Evolutionary conservation across 2,888 invertebrate genomes (phyloP).

Genomic region (Flexamia atlantica): DNA sequence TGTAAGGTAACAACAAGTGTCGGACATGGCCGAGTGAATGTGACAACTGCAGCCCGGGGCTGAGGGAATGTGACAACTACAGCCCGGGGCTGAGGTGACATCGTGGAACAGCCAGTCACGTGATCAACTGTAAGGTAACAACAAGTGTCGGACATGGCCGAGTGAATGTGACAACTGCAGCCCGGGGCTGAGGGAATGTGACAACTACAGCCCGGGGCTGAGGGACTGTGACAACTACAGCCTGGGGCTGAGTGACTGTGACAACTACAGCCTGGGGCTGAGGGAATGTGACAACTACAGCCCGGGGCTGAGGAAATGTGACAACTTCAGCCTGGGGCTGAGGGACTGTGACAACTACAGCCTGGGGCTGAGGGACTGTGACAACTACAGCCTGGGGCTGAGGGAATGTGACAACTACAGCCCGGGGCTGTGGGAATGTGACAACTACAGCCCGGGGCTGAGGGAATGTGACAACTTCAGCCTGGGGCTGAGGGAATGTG

Average conservation of each 20-base stretch:
- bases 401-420: constrained; percentile 17
- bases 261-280: not conserved
- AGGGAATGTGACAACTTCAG: not conserved
- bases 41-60: too few relatives aligned
- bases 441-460: not conserved
- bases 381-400: not conserved
- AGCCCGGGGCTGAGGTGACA: not conserved
- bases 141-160: constrained; percentile 37
- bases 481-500: constrained; percentile 11
- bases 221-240: not conserved
- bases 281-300: constrained; percentile 31
- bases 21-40: constrained; percentile 27
- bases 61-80: constrained; percentile 47
- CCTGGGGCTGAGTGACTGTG: not conserved
- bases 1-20: constrained; percentile 52
- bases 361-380: constrained; percentile 11
- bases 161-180: too few relatives aligned
- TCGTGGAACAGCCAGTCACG: not conserved
- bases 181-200: constrained; percentile 25
- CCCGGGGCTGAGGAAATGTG: not conserved
- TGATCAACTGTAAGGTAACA: not conserved
- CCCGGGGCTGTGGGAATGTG: constrained; percentile 15
- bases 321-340: too few relatives aligned
- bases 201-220: not conserved
- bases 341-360: constrained; percentile 1